Base-by-base conservation (phyloP, 2,797 vertebrate genomes). In the Catostomus latipinnis region DNA sequence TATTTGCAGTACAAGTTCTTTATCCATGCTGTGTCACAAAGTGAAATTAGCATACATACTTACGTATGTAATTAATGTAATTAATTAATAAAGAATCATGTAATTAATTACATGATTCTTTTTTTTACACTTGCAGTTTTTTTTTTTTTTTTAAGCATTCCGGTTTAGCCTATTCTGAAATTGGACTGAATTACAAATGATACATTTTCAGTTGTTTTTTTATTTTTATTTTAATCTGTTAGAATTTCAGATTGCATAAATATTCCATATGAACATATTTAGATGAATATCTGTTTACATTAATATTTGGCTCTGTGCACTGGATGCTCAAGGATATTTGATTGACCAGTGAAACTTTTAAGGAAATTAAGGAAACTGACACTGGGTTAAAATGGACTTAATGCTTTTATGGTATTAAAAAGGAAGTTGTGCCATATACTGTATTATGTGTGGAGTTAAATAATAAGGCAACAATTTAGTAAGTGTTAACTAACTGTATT, bases 291-390 rank as follows among this genome's bases (percentile, higher is more conserved):
- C 4, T 2, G 34, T 63, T n/a, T 62, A n/a, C 49, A 54, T 78
- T 45, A 18, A 71, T 71, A 78, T 71, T 22, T 46, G 53, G 57
- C 13, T 16, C 46, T 69, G 54, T 77, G 9, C 6, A 11, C n/a
- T 66, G 7, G 52, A 14, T 0, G 16, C 53, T 48, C 16, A n/a
- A 43, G 63, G 63, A 52, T 52, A 52, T 60, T 68, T 69, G 13
- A 77, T 77, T 77, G 54, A 77, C 66, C 50, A 4, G 45, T 62
- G 57, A 70, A 61, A 18, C 48, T 18, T 18, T 18, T 18, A 18
- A 18, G 16, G 16, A 18, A 18, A 34, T 78, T 54, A 70, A 62
- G n/a, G 3, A 14, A 54, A 68, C 53, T 45, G 16, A 16, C 50
- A 71, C 8, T 22, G 12, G 11, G n/a, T 46, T 48, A 53, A 78